Base-by-base conservation (phyloP, 2,113 vertebrate genomes). In the Lepisosteus osseus region DNA sequence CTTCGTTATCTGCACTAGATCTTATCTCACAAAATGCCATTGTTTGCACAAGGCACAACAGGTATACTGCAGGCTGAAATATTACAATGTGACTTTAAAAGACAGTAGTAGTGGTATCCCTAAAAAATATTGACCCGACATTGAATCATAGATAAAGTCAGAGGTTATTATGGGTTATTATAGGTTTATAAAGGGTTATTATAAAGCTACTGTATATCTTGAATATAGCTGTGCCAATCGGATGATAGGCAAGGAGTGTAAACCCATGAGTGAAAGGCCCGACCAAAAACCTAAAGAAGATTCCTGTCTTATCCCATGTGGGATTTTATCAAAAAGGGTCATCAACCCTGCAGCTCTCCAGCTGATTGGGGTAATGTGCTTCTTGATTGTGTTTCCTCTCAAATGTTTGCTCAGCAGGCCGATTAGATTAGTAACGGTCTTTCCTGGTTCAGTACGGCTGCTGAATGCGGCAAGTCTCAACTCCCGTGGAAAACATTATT, bases 401-500 rank as follows among this genome's bases (percentile, higher is more conserved):
- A 12, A 67, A 64, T 47, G 67, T 63, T 72, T 68, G 57, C 51
- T 54, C 40, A 73, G 75, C 64, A 61, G 15, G 54, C 56, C 71
- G 40, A 29, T 61, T 54, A 11, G 57, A 61, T 72, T 67, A 67
- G 65, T 72, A 47, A 67, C 44, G 42, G 40, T 61, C 13, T 41
- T 65, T 65, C 74, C 73, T 40, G 62, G 59, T 68, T 73, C 51
- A 51, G 65, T 69, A 54, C 67, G 47, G n/a, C 55, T 65, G 57
- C 3, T 54, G 67, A 54, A 74, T 72, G 81, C 80, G 72, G 11
- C 73, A 70, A 77, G 74, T 79, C 82, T 82, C 74, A 78, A 77
- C 82, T 78, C 76, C 82, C 74, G 55, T 79, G 77, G 61, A 82
- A 77, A 82, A 67, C 83, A 79, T 85, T 83, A 88, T 88, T 88